phyloP scores from a whole-genome alignment of 1,140 invertebrate species.

The Eueides isabella region DNA sequence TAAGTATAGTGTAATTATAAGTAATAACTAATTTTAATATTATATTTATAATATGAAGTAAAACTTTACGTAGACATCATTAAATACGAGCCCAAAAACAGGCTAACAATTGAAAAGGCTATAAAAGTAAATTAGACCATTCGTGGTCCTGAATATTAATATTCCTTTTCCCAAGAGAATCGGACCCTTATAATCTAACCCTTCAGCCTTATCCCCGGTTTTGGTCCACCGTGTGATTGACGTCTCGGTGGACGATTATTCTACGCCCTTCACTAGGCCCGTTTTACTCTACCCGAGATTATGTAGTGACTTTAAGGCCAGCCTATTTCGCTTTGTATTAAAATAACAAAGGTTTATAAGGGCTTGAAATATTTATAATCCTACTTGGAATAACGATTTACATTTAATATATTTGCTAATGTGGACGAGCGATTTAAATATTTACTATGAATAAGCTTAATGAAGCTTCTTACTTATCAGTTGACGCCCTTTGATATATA shows the following conservation, averaged over 20 bases:
- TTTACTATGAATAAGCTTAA: not conserved
- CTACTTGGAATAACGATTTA: slow-evolving; percentile 17
- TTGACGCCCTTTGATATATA: not conserved
- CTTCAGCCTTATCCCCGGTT: slow-evolving; percentile 68
- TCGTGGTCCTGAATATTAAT: slow-evolving; percentile 70
- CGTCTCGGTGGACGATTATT: slow-evolving; percentile 63
- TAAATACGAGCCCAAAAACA: slow-evolving; percentile 16
- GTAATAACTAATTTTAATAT: not conserved
- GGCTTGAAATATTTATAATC: slow-evolving; percentile 28
- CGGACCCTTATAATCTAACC: slow-evolving; percentile 77
- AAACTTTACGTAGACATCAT: slow-evolving; percentile 3
- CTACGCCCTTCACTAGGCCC: slow-evolving; percentile 48
- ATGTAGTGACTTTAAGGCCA: slow-evolving; percentile 52
- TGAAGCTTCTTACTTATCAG: not conserved
- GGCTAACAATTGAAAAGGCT: slow-evolving; percentile 55
- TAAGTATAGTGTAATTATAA: no score
- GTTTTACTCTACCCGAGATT: slow-evolving; percentile 57
- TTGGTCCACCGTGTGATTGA: slow-evolving; percentile 65
- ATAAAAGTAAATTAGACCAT: slow-evolving; percentile 71
- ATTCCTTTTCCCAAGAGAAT: slow-evolving; percentile 65
- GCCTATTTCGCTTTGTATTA: slow-evolving; percentile 38
- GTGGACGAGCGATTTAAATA: slow-evolving; percentile 15
- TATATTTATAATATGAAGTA: not conserved
- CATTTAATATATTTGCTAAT: slow-evolving; percentile 7
- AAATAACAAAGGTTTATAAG: slow-evolving; percentile 35